Base-by-base conservation (phyloP, 2,797 vertebrate species). In the Ispidina lecontei region DNA sequence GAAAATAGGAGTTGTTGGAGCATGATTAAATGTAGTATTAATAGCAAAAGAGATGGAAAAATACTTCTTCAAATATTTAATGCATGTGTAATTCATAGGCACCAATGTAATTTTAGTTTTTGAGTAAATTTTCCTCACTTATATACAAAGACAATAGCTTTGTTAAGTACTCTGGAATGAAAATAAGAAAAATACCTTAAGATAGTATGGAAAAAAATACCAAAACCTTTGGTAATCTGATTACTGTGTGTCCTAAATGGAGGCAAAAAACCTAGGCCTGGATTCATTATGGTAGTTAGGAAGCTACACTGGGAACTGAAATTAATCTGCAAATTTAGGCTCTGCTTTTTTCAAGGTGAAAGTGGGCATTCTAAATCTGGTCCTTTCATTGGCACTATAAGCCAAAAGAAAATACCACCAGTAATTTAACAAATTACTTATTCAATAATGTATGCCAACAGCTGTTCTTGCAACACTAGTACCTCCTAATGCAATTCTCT, bases 291-390 rank as follows among this genome's bases (percentile, higher is more conserved):
- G 20, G 7, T 54, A 23, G 71, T 88, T 63, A 67, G 43, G 28
- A 93, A 55, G 21, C 25, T 72, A 33, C 14, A 26, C 72, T 59
- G 69, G 44, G 10, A 25, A 25, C 39, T 41, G 59, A 67, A 94
- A 81, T 37, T 0, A 55, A 44, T 75, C 72, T 88, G 31, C 39
- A 90, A 44, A 70, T 91, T 88, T 55, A 84, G 29, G 12, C 17
- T 81, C 59, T 33, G 29, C 7, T 86, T 74, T 88, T 92, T 73
- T 81, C 74, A 91, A 91, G 47, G 90, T 87, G 82, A 82, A 84
- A 94, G 19, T 29, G 22, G 4, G 14, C 72, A 21, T 79, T 88
- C 71, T 76, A 88, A 84, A 88, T 94, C 44, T 59, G 5, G 5
- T 35, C 39, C 19, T 81, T 91, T 67, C 55, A 62, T 67, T 81